phyloP scores from a whole-genome alignment of 1,140 invertebrate genomes.

The Drosophila miranda region DNA sequence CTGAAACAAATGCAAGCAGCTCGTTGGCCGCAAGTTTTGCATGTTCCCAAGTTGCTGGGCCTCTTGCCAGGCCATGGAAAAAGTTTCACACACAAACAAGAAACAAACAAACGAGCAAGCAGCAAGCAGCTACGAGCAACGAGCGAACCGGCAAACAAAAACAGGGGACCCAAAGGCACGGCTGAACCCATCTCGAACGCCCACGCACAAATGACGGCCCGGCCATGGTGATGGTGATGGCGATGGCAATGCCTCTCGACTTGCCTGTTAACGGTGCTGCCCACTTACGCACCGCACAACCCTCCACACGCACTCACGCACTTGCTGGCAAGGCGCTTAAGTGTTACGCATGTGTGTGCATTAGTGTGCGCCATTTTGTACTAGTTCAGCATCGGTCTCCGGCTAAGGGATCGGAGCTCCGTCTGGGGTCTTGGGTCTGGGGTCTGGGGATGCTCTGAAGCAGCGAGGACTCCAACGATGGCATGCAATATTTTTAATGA shows the following conservation, averaged over 20 bases:
- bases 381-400: slow-evolving; percentile 37
- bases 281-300: slow-evolving; percentile 51
- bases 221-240: not conserved
- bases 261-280: slow-evolving; percentile 31
- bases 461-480: slow-evolving; percentile 32
- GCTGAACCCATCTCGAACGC: slow-evolving; percentile 50
- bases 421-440: slow-evolving; percentile 11
- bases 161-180: slow-evolving; percentile 3
- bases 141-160: slow-evolving; percentile 1
- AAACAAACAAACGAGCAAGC: slow-evolving; percentile 31
- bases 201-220: slow-evolving; percentile 61
- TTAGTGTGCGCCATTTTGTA: slow-evolving; percentile 55
- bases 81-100: slow-evolving; percentile 48
- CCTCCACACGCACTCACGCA: slow-evolving; percentile 44
- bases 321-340: slow-evolving; percentile 49
- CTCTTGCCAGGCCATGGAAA: slow-evolving; percentile 23
- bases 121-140: not conserved
- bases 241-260: slow-evolving; percentile 25
- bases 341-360: slow-evolving; percentile 63
- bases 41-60: slow-evolving; percentile 18
- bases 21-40: slow-evolving; percentile 47
- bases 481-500: slow-evolving; percentile 76
- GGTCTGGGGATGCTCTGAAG: slow-evolving; percentile 28
- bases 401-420: slow-evolving; percentile 14
- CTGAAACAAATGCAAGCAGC: slow-evolving; percentile 16